Evolutionary conservation across 1,140 invertebrate species (phyloP), one percentile per base, ranked within the genome.

Genomic region (Aethina tumida): DNA sequence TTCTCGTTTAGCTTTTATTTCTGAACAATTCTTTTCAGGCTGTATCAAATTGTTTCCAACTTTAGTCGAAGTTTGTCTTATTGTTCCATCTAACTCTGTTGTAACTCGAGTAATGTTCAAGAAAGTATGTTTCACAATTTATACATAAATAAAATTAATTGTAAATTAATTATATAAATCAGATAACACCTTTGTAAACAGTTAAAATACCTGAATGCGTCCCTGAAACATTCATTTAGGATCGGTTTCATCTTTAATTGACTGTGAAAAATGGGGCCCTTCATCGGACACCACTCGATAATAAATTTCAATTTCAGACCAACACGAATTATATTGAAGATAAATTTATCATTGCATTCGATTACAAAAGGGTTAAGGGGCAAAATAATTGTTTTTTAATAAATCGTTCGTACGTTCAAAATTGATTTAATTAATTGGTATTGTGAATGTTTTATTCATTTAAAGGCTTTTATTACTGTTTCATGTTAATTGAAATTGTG

Each of bases 221-320:
- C n/a, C n/a, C n/a, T n/a, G n/a, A n/a, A n/a, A n/a, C n/a, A n/a
- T n/a, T n/a, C n/a, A n/a, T n/a, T n/a, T n/a, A 13, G 30, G 38
- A 31, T 40, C 30, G 33, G 25, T 40, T 40, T 40, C 22, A 24
- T 40, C 19, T 40, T 33, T 34, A 40, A 40, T 40, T 40, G 30
- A 31, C 38, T 30, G 22, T 40, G 18, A 40, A 40, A 33, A 22
- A 40, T 26, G 15, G n/a, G n/a, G 30, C 30, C 24, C 38, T 40
- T 27, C 22, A 25, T 16, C 22, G 9, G 19, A 27, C 34, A 19
- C 21, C 21, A 19, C 27, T 33, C 34, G 13, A 35, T 16, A 35
- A 35, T 25, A 6, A 25, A 35, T 35, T 35, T 35, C 7, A 22
- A 35, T 35, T 12, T 12, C 20, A 17, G 31, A 33, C 8, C 8